phyloP scores from a whole-genome alignment of 2,113 vertebrate genomes.

The Alligator mississippiensis region DNA sequence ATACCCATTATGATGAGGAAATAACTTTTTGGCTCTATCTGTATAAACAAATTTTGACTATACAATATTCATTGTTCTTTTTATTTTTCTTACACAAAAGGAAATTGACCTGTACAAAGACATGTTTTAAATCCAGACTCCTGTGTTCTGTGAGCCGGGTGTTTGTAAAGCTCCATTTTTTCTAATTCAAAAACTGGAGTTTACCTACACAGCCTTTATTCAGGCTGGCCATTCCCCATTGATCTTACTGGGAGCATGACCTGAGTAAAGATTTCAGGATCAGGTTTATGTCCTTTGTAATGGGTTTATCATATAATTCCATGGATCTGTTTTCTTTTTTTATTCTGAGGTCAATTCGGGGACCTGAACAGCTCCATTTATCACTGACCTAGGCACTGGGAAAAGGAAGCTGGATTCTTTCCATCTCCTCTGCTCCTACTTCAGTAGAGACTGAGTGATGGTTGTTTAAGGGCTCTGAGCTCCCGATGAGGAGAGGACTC shows the following conservation, averaged over 20 bases:
- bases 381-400: not conserved
- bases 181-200: not conserved
- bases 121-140: not conserved
- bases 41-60: conserved; percentile 28
- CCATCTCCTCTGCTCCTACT: not conserved
- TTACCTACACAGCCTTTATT: not conserved
- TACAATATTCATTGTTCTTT: not conserved
- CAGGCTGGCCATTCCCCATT: not conserved
- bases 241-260: not conserved
- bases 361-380: not conserved
- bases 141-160: not conserved
- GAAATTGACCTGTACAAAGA: not conserved
- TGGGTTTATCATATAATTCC: not conserved
- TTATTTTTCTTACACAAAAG: not conserved
- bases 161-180: not conserved
- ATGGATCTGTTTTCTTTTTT: not conserved
- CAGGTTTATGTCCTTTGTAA: not conserved
- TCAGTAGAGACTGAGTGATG: not conserved
- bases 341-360: not conserved
- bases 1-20: conserved; percentile 34
- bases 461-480: not conserved
- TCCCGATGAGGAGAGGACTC: not conserved
- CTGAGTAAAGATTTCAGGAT: not conserved
- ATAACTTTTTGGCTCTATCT: conserved; percentile 40
- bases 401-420: not conserved